phyloP scores from a whole-genome alignment of 2,113 vertebrate genomes.

The Oryzias curvinotus region DNA sequence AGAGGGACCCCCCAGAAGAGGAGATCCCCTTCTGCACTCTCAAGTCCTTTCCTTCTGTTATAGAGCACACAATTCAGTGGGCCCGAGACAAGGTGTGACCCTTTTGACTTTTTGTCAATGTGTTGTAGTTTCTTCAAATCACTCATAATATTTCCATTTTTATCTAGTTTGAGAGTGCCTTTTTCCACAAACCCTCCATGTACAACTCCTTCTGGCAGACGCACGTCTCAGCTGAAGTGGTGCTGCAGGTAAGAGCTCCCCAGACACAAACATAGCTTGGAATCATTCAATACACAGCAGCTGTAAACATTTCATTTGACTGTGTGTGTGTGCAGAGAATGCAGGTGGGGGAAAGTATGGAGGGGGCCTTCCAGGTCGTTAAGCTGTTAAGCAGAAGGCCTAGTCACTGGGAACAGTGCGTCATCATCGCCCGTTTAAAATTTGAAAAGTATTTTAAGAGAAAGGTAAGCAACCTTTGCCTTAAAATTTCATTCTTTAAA shows the following conservation, averaged over 20 bases:
- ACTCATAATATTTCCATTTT: background rate
- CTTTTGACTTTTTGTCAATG: background rate
- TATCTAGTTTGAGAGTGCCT: conserved; percentile 94
- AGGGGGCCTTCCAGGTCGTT: conserved; percentile 94
- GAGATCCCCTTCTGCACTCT: conserved; percentile 99
- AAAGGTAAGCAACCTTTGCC: conserved; percentile 79
- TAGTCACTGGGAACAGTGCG: conserved; percentile 87
- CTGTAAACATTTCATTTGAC: conserved; percentile 1
- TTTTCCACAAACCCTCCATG: conserved; percentile 91
- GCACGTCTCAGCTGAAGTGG: conserved; percentile 83
- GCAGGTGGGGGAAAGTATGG: conserved; percentile 89
- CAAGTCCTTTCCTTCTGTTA: conserved; percentile 96
- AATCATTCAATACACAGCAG: background rate
- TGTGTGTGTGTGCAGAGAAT: conserved; percentile 81
- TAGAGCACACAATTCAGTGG: conserved; percentile 99
- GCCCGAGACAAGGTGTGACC: conserved; percentile 92
- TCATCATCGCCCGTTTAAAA: conserved; percentile 89
- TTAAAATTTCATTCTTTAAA: conserved; percentile 1
- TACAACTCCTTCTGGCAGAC: conserved; percentile 98
- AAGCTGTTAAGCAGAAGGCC: conserved; percentile 92
- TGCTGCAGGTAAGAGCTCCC: conserved; percentile 83
- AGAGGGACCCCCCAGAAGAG: conserved; percentile 97
- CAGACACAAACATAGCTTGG: background rate
- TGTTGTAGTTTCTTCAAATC: background rate
- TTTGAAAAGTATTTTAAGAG: conserved; percentile 99